Evolutionary conservation across 2,113 vertebrate genomes (phyloP).

Genomic region (Oryzias melastigma): DNA sequence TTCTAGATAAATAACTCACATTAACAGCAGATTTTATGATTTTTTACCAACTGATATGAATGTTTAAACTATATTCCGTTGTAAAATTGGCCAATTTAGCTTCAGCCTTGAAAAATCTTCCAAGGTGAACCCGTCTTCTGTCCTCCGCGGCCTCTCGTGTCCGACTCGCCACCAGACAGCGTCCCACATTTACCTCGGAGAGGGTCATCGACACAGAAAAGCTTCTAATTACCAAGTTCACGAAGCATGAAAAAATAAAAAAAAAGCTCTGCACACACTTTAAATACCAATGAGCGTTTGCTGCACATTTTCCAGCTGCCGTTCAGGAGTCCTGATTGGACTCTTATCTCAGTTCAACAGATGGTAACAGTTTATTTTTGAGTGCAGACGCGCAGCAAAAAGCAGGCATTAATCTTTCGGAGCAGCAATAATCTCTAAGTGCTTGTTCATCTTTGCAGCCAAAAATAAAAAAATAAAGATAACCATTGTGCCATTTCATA

Average conservation of each 20-base stretch:
- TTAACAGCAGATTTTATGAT: too few species aligned
- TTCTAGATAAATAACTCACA: too few species aligned
- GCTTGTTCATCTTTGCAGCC: conserved; percentile 19
- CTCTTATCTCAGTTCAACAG: conserved; percentile 69
- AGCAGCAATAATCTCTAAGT: conserved; percentile 17
- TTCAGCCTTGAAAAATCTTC: conserved; percentile 27
- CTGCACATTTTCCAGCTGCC: conserved; percentile 51
- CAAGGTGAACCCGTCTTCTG: background rate
- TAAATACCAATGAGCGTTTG: conserved; percentile 64
- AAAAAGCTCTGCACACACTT: conserved; percentile 51
- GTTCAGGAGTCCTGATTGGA: conserved; percentile 60
- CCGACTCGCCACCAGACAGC: conserved; percentile 19
- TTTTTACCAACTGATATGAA: too few species aligned
- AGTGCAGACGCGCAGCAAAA: conserved; percentile 31
- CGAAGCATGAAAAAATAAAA: conserved; percentile 9
- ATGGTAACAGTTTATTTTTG: conserved; percentile 65
- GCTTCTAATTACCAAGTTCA: conserved; percentile 66
- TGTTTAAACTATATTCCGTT: too few species aligned
- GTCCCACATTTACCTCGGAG: conserved; percentile 26
- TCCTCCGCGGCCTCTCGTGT: conserved; percentile 13
- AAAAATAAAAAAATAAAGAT: background rate
- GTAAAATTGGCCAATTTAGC: too few species aligned
- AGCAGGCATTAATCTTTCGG: conserved; percentile 21
- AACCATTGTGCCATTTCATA: background rate
- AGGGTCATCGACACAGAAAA: conserved; percentile 46